A percentile compares a stretch with the other conserved stretches of the same genome.
phyloP scores from a whole-genome alignment of 2,797 vertebrate species.

The Alca torda region DNA sequence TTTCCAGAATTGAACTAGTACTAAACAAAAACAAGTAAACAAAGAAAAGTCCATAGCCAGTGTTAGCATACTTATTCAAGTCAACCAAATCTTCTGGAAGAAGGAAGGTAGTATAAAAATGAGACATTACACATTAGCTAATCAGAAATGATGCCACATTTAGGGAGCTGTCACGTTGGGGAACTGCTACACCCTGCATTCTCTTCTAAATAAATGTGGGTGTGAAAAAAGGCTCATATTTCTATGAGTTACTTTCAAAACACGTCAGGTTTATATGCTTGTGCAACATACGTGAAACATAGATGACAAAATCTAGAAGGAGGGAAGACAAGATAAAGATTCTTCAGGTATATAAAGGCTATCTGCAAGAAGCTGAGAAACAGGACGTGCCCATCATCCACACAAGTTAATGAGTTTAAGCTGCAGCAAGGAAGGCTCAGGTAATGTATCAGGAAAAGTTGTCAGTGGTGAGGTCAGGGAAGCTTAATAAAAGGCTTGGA shows the following conservation, averaged over 20 bases:
- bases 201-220: neutral
- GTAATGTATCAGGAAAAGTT: neutral
- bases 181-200: neutral
- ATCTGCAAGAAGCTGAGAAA: too few relatives aligned
- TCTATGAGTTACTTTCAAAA: neutral
- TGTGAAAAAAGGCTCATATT: neutral
- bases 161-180: neutral
- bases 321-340: too few relatives aligned
- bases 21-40: neutral
- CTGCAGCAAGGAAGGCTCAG: neutral
- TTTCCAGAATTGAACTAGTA: neutral
- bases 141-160: neutral
- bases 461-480: fast-evolving
- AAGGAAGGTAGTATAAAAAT: neutral
- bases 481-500: neutral
- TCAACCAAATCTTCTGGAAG: neutral
- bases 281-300: too few relatives aligned
- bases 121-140: neutral
- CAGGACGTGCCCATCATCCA: neutral
- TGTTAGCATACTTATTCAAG: neutral
- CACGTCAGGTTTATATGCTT: too few relatives aligned
- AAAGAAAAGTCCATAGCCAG: neutral
- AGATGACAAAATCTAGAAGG: too few relatives aligned
- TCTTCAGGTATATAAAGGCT: too few relatives aligned
- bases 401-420: neutral